Evolutionary conservation across 2,888 invertebrate genomes (phyloP).

Genomic region (Adineta ricciae): DNA sequence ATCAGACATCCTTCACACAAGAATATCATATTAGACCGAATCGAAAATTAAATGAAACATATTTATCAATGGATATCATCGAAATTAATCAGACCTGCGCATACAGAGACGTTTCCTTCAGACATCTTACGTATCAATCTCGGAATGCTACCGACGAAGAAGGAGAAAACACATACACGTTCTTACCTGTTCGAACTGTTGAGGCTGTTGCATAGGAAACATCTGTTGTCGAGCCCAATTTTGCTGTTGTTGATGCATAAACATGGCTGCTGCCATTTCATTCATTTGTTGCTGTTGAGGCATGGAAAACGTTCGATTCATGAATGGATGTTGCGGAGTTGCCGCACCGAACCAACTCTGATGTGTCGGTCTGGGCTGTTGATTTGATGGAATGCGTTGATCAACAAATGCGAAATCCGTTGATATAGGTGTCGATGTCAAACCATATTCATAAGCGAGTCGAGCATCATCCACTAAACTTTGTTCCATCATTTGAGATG

Average conservation of each 20-base stretch:
- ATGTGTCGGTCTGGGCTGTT: background rate
- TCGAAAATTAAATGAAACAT: too few species aligned
- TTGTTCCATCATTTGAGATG: constrained; percentile 8
- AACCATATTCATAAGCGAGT: background rate
- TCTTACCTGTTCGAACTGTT: background rate
- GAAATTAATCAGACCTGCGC: too few species aligned
- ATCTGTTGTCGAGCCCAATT: background rate
- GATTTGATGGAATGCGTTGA: background rate
- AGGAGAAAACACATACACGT: too few species aligned
- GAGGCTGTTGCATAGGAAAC: background rate
- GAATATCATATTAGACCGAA: too few species aligned
- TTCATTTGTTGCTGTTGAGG: background rate
- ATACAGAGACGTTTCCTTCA: too few species aligned
- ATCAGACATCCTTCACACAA: too few species aligned
- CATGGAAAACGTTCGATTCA: background rate
- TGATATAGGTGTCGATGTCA: background rate
- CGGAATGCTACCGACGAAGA: too few species aligned
- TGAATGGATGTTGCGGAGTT: background rate
- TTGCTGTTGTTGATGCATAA: background rate
- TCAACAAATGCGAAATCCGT: background rate
- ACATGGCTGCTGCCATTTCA: background rate
- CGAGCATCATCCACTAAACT: background rate
- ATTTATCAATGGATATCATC: too few species aligned
- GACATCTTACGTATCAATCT: too few species aligned
- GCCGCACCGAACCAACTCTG: background rate